These are phyloP conservation scores for Pangasius djambal DNA, from an alignment of 2,797 vertebrate species.

Conservation along the genomic window DNA sequence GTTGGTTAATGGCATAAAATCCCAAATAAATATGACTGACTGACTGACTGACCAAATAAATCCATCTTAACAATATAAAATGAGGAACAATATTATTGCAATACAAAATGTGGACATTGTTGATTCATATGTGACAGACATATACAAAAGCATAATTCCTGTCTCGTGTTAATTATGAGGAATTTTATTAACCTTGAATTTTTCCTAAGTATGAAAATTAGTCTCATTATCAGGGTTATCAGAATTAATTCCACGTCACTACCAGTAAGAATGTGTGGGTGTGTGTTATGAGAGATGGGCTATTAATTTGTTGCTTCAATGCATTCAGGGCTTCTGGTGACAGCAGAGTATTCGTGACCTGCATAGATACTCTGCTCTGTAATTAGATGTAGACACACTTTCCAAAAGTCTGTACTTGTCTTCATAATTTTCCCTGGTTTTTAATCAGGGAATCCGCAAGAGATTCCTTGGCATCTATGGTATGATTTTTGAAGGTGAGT, in stretches of 20 bases:
- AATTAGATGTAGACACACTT: neutral
- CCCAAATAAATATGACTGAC: neutral
- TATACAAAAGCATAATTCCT: neutral
- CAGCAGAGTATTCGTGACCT: constrained; percentile 7
- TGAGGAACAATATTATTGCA: neutral
- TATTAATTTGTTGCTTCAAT: constrained; percentile 25
- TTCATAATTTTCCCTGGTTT: neutral
- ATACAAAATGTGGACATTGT: neutral
- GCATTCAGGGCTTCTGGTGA: constrained; percentile 6
- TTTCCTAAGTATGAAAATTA: constrained; percentile 4
- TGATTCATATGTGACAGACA: neutral
- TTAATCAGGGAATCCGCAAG: neutral
- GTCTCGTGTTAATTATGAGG: neutral
- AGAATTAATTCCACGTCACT: neutral
- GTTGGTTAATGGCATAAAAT: neutral
- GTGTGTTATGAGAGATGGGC: constrained; percentile 28
- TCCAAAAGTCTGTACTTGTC: constrained; percentile 1
- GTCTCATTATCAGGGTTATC: constrained; percentile 5
- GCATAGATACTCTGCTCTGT: neutral
- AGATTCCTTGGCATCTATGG: neutral
- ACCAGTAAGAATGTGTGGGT: constrained; percentile 3
- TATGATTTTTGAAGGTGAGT: neutral
- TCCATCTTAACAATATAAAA: neutral
- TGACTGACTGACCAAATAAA: too few relatives aligned
- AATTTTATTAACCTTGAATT: constrained; percentile 1